phyloP scores from a whole-genome alignment of 1,140 invertebrate species.

The Sycobia sp. region DNA sequence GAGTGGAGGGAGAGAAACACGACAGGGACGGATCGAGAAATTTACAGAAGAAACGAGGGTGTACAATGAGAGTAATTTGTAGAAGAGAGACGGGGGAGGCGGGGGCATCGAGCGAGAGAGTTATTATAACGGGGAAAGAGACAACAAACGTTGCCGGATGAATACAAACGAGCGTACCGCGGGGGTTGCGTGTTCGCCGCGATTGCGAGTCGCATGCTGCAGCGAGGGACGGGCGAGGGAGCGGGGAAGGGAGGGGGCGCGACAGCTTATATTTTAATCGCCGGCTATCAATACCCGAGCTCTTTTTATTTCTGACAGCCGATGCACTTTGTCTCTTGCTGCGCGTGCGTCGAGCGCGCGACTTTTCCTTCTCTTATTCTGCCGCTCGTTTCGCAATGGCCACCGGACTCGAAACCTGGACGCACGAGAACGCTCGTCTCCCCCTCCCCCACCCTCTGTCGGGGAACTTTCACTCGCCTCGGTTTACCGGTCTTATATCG shows the following conservation, averaged over 20 bases:
- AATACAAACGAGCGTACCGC: conserved; percentile 38
- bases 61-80: conserved; percentile 8
- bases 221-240: no score
- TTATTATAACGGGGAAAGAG: conserved; percentile 19
- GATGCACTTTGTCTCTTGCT: neutral
- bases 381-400: no score
- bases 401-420: no score
- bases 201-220: conserved; percentile 21
- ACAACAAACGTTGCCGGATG: conserved; percentile 34
- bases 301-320: conserved; percentile 12
- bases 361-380: neutral
- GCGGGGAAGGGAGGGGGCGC: no score
- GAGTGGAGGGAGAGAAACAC: conserved; percentile 11
- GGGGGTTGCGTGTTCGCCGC: conserved; percentile 22
- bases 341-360: neutral
- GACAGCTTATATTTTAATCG: conserved; percentile 33
- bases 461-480: no score
- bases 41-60: conserved; percentile 5
- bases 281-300: conserved; percentile 1
- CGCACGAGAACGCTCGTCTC: no score
- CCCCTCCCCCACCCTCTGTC: no score
- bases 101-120: neutral
- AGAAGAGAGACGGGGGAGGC: neutral
- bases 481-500: no score
- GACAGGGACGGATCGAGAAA: conserved; percentile 16